A percentile compares a stretch with the other conserved stretches of the same genome.
Conservation (phyloP, 2,113 vertebrate genomes). For the Alethe diademata region DNA sequence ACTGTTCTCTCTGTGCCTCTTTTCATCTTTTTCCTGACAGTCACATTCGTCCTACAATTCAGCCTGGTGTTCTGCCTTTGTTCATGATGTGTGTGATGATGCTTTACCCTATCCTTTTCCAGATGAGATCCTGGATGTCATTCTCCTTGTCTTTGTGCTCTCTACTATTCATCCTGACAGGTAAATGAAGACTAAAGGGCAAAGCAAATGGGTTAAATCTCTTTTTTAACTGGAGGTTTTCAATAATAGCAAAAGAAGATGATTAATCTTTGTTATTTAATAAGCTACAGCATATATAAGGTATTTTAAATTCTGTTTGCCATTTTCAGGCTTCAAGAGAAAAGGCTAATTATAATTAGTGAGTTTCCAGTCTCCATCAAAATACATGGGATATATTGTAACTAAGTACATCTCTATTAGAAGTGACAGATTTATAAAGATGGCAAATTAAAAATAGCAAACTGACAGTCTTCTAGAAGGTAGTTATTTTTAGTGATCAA, state of each 20-base stretch:
- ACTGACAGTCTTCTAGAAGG: slow-evolving; percentile 33
- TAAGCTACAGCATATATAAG: slow-evolving; percentile 11
- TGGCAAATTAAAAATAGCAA: slow-evolving; percentile 33
- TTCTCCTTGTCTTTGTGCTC: slow-evolving; percentile 91
- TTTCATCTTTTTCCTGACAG: slow-evolving; percentile 71
- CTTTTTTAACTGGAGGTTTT: slow-evolving; percentile 65
- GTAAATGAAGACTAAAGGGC: slow-evolving; percentile 79
- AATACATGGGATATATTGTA: slow-evolving; percentile 42
- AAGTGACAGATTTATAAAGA: slow-evolving; percentile 60
- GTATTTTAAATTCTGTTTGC: slow-evolving; percentile 52
- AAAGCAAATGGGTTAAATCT: slow-evolving; percentile 56
- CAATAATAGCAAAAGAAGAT: slow-evolving; percentile 58
- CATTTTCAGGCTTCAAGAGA: slow-evolving; percentile 40
- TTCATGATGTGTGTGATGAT: slow-evolving; percentile 87
- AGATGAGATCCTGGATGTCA: slow-evolving; percentile 83
- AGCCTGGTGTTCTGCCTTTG: slow-evolving; percentile 84
- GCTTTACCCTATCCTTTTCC: slow-evolving; percentile 84
- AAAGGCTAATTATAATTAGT: slow-evolving; percentile 64
- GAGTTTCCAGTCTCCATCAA: slow-evolving; percentile 51
- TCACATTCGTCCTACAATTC: slow-evolving; percentile 80
- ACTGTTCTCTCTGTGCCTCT: slow-evolving; percentile 41
- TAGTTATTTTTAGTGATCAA: slow-evolving; percentile 49
- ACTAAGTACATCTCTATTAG: slow-evolving; percentile 52
- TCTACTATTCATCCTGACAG: slow-evolving; percentile 89
- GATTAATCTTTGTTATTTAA: slow-evolving; percentile 62